phyloP scores from a whole-genome alignment of 2,113 vertebrate genomes.

The Rissa tridactyla region DNA sequence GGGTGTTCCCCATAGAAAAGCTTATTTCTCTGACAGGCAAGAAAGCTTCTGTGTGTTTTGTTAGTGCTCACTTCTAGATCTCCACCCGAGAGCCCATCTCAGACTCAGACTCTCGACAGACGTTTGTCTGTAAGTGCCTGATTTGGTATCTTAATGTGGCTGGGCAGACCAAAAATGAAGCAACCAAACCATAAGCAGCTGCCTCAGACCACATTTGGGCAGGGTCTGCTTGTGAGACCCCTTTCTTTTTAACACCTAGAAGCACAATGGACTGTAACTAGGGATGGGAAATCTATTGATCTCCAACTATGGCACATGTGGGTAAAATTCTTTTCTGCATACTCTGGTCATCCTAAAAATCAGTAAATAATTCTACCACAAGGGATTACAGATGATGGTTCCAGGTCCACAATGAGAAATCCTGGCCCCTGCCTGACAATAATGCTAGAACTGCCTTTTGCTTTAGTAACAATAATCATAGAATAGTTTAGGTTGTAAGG shows the following conservation, averaged over 20 bases:
- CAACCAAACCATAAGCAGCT: background rate
- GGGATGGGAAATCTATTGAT: background rate
- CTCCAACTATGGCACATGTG: background rate
- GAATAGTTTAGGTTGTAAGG: background rate
- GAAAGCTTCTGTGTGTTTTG: background rate
- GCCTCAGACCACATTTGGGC: background rate
- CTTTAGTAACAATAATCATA: background rate
- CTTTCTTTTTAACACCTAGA: background rate
- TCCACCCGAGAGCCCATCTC: background rate
- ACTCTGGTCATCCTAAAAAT: background rate
- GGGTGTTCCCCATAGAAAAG: background rate
- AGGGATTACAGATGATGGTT: background rate
- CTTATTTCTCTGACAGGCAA: background rate
- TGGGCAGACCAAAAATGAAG: background rate
- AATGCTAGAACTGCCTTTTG: background rate
- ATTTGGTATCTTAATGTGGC: fast-evolving
- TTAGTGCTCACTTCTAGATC: background rate
- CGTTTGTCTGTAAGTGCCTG: background rate
- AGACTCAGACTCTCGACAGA: background rate
- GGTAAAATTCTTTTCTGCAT: background rate
- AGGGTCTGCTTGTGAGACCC: background rate
- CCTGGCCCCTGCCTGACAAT: background rate
- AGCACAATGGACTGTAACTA: background rate
- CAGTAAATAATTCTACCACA: background rate
- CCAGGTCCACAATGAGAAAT: background rate